A percentile compares a stretch with the other conserved stretches of the same genome.
These are phyloP conservation scores for Coturnix japonica DNA, from an alignment of 2,113 vertebrate genomes.

Conservation along the genomic window DNA sequence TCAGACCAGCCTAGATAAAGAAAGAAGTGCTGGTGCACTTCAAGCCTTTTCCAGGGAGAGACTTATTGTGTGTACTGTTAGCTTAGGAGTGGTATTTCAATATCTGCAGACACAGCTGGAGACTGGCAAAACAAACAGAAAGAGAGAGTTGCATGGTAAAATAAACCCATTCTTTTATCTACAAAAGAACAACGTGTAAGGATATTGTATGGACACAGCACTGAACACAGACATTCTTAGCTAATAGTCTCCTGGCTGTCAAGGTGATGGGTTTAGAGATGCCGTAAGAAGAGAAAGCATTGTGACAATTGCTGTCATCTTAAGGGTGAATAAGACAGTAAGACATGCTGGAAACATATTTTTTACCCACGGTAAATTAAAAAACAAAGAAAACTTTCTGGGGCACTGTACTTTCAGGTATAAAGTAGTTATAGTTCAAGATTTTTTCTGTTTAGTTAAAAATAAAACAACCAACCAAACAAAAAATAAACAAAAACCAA, in stretches of 20 bases:
- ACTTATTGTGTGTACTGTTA: background rate
- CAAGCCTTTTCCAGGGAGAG: background rate
- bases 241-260: background rate
- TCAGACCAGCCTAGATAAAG: background rate
- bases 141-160: background rate
- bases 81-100: background rate
- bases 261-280: background rate
- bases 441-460: background rate
- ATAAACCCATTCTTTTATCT: background rate
- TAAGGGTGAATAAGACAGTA: background rate
- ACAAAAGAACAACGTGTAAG: background rate
- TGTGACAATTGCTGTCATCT: background rate
- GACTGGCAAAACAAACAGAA: background rate
- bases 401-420: background rate
- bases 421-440: background rate
- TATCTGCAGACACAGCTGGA: background rate
- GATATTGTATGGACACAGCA: background rate
- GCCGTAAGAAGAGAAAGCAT: background rate
- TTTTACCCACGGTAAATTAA: background rate
- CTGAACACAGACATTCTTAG: background rate
- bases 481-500: too few relatives aligned
- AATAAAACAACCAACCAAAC: too few relatives aligned
- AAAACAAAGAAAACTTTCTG: background rate
- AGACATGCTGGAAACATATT: background rate
- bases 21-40: background rate